A percentile compares a stretch with the other conserved stretches of the same genome.
Evolutionary conservation across 2,888 invertebrate genomes (phyloP).

Genomic region (Drosophila quasianomalipes): DNA sequence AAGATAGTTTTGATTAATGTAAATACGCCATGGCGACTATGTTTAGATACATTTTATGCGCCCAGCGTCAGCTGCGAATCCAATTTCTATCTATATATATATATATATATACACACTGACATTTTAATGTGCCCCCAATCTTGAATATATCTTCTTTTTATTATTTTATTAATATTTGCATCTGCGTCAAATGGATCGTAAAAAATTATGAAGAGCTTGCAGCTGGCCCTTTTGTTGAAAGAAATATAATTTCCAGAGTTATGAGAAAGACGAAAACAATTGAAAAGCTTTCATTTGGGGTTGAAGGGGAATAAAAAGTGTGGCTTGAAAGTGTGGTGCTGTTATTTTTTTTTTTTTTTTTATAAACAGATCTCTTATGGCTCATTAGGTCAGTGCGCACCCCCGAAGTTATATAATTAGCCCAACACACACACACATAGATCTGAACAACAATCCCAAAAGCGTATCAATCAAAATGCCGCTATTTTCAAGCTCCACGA

Average conservation of each 20-base stretch:
- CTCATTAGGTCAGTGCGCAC: slow-evolving; percentile 70
- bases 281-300: slow-evolving; percentile 30
- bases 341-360: background rate
- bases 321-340: slow-evolving; percentile 48
- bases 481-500: slow-evolving; percentile 72
- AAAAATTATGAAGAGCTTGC: slow-evolving; percentile 44
- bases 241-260: slow-evolving; percentile 25
- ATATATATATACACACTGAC: background rate
- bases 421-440: slow-evolving; percentile 17
- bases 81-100: background rate
- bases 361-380: slow-evolving; percentile 56
- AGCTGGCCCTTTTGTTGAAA: slow-evolving; percentile 26
- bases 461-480: slow-evolving; percentile 67
- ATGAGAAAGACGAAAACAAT: slow-evolving; percentile 11
- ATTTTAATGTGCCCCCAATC: slow-evolving; percentile 7
- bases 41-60: slow-evolving; percentile 42
- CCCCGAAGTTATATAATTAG: slow-evolving; percentile 69
- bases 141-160: slow-evolving; percentile 35
- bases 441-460: slow-evolving; percentile 19
- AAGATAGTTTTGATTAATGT: slow-evolving; percentile 76
- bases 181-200: slow-evolving; percentile 52
- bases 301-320: slow-evolving; percentile 36
- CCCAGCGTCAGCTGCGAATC: slow-evolving; percentile 50
- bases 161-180: slow-evolving; percentile 60
- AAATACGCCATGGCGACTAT: slow-evolving; percentile 50